These are phyloP conservation scores for Centrocercus urophasianus DNA, from an alignment of 2,113 vertebrate species.

Conservation along the genomic window DNA sequence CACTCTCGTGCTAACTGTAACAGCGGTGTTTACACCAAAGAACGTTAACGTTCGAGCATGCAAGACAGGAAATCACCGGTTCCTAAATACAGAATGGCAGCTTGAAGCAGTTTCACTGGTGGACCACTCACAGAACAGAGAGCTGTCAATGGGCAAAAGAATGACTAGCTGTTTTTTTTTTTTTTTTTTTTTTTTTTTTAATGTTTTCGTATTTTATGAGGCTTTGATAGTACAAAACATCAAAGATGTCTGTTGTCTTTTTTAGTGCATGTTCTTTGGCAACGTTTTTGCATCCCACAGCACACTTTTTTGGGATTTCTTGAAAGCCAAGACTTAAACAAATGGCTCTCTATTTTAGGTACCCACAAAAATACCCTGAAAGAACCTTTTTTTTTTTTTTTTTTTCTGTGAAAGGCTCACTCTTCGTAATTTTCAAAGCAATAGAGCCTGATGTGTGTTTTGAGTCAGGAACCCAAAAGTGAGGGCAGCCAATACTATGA, in stretches of 20 bases:
- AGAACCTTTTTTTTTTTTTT: background rate
- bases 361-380: background rate
- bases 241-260: background rate
- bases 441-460: rapidly evolving
- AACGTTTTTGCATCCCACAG: background rate
- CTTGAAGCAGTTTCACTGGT: rapidly evolving
- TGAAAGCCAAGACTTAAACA: background rate
- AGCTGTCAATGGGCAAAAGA: rapidly evolving
- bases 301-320: rapidly evolving
- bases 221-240: background rate
- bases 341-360: background rate
- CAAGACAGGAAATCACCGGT: rapidly evolving
- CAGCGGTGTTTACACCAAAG: rapidly evolving
- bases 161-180: rapidly evolving
- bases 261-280: background rate
- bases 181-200: no score
- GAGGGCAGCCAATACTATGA: background rate
- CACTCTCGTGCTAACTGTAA: rapidly evolving
- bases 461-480: background rate
- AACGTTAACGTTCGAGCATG: background rate
- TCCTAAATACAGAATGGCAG: rapidly evolving
- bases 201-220: background rate
- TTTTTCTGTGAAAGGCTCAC: background rate
- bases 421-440: background rate
- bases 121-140: rapidly evolving